A percentile compares a stretch with the other conserved stretches of the same genome.
Conservation (phyloP, 2,888 invertebrate genomes). For the Hirtodrosophila confusa region DNA sequence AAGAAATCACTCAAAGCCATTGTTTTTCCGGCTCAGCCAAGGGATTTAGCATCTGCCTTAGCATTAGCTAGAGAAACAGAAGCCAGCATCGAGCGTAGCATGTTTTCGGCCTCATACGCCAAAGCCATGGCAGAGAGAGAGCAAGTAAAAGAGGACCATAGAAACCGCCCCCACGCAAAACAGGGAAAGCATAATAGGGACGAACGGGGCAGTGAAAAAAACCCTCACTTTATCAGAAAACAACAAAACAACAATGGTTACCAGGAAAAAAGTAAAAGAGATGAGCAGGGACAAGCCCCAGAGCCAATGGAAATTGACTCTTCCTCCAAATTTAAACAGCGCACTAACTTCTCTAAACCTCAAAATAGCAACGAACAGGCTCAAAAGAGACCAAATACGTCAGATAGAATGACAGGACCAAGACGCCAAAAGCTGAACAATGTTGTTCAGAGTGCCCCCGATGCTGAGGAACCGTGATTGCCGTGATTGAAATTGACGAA, state of each 20-base stretch:
- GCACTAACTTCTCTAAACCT: no score
- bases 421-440: constrained; percentile 9
- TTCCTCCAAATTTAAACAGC: constrained; percentile 1
- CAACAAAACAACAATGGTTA: constrained; percentile 6
- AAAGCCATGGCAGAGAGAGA: neutral
- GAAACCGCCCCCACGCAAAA: constrained; percentile 1
- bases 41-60: no score
- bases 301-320: constrained; percentile 17
- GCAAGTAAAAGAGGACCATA: constrained; percentile 6
- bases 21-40: no score
- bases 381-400: constrained; percentile 5
- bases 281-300: constrained; percentile 6
- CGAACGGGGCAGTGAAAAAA: constrained; percentile 6
- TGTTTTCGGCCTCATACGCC: constrained; percentile 3
- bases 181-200: constrained; percentile 4
- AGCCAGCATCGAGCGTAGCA: neutral
- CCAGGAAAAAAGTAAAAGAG: constrained; percentile 4
- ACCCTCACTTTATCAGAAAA: constrained; percentile 1
- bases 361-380: constrained; percentile 6
- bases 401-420: constrained; percentile 3
- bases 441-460: neutral
- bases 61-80: no score
- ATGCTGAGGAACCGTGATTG: neutral
- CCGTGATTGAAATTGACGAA: constrained; percentile 6
- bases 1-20: no score